Evolutionary conservation across 2,888 invertebrate genomes (phyloP), one percentile per base, ranked within the genome.

Genomic region (Choreutis nemorana): DNA sequence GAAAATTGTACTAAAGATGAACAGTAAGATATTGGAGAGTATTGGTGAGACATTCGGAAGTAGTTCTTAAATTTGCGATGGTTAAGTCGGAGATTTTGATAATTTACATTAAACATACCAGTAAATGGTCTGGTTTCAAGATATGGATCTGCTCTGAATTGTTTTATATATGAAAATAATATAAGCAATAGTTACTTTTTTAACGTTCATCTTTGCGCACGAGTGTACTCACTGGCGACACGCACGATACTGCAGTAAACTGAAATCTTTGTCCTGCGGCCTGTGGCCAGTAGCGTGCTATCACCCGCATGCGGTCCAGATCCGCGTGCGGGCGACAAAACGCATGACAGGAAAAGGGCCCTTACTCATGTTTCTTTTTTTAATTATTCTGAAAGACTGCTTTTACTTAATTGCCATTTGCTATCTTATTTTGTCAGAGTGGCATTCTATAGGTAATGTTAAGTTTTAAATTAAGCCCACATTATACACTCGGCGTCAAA

Each of bases 1-100:
- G n/a, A n/a, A n/a, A n/a, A n/a, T n/a, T n/a, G n/a, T n/a, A n/a
- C n/a, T n/a, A n/a, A n/a, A n/a, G n/a, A n/a, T n/a, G n/a, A n/a
- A n/a, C n/a, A n/a, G n/a, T n/a, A n/a, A n/a, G n/a, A n/a, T n/a
- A n/a, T n/a, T n/a, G n/a, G n/a, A n/a, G n/a, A n/a, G n/a, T n/a
- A n/a, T n/a, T n/a, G n/a, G n/a, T n/a, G 13, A 20, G 27, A 33
- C 33, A 33, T 33, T 33, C 30, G 33, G 20, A 33, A 30, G 23
- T 30, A 33, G 14, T 29, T 33, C 26, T 33, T 32, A 24, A 28
- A 32, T 24, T 27, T 30, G n/a, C 29, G 29, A 15, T 29, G 23
- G 20, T 33, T 33, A 33, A 10, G 18, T 25, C 25, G 20, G 25
- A 32, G 21, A 24, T 28, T 24, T 28, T 11, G 20, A 24, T 26